These are phyloP conservation scores for Neoniphon sammara DNA, from an alignment of 2,797 vertebrate genomes.

Conservation along the genomic window DNA sequence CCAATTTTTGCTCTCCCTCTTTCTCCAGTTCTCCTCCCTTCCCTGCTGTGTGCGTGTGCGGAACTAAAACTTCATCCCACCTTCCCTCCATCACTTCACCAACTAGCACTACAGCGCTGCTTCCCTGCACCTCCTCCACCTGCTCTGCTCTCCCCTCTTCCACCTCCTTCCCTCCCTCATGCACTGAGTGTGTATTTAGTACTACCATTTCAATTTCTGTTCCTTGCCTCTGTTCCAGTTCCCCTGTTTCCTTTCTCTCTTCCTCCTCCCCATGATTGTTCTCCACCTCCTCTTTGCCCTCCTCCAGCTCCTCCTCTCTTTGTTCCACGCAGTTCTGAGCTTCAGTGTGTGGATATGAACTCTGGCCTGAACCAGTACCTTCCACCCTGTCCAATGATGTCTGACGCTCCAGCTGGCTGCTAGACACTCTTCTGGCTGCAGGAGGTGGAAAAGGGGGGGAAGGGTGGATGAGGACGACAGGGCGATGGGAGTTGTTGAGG, in stretches of 20 bases:
- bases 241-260: not conserved
- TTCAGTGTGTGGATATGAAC: not conserved
- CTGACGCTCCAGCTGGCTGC: not conserved
- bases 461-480: slow-evolving; percentile 23
- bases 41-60: not conserved
- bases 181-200: not conserved
- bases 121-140: slow-evolving; percentile 1
- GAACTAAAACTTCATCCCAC: slow-evolving; percentile 5
- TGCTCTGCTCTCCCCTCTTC: not conserved
- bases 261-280: not conserved
- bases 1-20: slow-evolving; percentile 12
- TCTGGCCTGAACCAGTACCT: slow-evolving; percentile 30
- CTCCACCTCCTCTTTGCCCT: slow-evolving; percentile 16
- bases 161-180: slow-evolving; percentile 12
- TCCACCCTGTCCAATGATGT: not conserved
- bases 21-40: slow-evolving; percentile 29
- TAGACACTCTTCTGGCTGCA: slow-evolving; percentile 2
- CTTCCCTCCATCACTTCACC: not conserved
- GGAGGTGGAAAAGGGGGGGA: slow-evolving; percentile 16
- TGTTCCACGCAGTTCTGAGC: slow-evolving; percentile 3
- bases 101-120: not conserved
- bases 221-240: slow-evolving; percentile 1
- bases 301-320: slow-evolving; percentile 13
- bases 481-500: slow-evolving; percentile 36
- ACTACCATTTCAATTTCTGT: not conserved